These are phyloP conservation scores for Trachelus iudaicus DNA, from an alignment of 2,888 invertebrate species.

Conservation along the genomic window DNA sequence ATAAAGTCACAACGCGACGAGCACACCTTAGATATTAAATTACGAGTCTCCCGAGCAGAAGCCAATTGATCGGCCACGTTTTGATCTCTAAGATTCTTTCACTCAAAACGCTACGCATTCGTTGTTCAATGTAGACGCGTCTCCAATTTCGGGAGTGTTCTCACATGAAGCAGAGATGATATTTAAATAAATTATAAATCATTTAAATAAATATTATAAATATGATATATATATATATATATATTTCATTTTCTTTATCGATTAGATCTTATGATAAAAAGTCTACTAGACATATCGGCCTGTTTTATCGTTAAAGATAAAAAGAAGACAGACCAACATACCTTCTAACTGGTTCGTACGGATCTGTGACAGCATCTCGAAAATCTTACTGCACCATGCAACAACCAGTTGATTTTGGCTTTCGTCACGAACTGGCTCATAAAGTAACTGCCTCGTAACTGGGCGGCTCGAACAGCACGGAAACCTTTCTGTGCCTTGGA, in stretches of 20 bases:
- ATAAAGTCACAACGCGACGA: background rate
- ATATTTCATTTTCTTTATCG: background rate
- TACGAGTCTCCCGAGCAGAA: background rate
- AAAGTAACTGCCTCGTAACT: conserved; percentile 45
- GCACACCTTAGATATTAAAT: background rate
- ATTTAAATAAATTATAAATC: too few relatives aligned
- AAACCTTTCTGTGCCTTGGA: conserved; percentile 33
- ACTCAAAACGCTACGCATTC: background rate
- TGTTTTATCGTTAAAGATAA: background rate
- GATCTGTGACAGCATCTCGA: background rate
- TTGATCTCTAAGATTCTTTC: background rate
- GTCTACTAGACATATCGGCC: background rate
- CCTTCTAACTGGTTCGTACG: background rate
- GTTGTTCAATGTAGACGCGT: background rate
- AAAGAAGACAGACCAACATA: background rate
- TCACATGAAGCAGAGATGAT: background rate
- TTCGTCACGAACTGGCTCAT: conserved; percentile 34
- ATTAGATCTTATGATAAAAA: background rate
- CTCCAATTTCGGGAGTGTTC: background rate
- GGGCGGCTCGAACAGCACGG: conserved; percentile 31
- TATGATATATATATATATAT: too few relatives aligned
- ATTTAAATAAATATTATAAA: too few relatives aligned
- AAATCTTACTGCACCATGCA: background rate
- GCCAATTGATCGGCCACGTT: background rate
- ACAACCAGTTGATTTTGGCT: conserved; percentile 13